These are phyloP conservation scores for Zeus faber DNA, from an alignment of 2,113 vertebrate species.

Conservation along the genomic window DNA sequence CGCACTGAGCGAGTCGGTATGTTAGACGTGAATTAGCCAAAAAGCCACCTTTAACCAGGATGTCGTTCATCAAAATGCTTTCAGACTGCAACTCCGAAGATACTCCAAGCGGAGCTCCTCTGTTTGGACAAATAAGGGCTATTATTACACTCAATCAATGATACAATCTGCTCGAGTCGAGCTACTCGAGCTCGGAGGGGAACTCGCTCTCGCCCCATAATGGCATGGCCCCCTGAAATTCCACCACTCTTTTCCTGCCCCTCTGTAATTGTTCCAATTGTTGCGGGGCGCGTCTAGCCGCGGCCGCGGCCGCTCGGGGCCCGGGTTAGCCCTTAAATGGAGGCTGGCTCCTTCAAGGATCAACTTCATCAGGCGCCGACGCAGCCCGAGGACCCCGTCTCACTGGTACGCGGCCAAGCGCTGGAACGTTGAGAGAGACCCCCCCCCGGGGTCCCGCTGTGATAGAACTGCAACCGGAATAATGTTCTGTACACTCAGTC, in stretches of 20 bases:
- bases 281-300: slow-evolving; percentile 51
- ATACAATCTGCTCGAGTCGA: slow-evolving; percentile 30
- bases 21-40: slow-evolving; percentile 10
- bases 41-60: slow-evolving; percentile 26
- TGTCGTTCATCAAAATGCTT: slow-evolving; percentile 46
- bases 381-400: slow-evolving; percentile 61
- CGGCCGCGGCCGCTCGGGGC: slow-evolving; percentile 51
- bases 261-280: slow-evolving; percentile 43
- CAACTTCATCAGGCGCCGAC: slow-evolving; percentile 59
- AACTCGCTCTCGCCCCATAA: too few relatives aligned
- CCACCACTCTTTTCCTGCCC: neutral
- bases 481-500: too few relatives aligned
- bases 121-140: slow-evolving; percentile 23
- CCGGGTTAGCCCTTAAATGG: too few relatives aligned
- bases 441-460: slow-evolving; percentile 19
- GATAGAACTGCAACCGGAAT: too few relatives aligned
- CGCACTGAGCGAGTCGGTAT: slow-evolving; percentile 33
- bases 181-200: too few relatives aligned
- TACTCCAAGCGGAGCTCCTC: slow-evolving; percentile 6
- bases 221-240: slow-evolving; percentile 37
- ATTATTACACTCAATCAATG: slow-evolving; percentile 20
- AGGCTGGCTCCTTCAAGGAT: slow-evolving; percentile 64
- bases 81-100: slow-evolving; percentile 32
- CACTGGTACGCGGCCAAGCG: slow-evolving; percentile 25
- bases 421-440: slow-evolving; percentile 20